Conservation (phyloP, 1,140 invertebrate species). For the Drosophila nikananu region DNA sequence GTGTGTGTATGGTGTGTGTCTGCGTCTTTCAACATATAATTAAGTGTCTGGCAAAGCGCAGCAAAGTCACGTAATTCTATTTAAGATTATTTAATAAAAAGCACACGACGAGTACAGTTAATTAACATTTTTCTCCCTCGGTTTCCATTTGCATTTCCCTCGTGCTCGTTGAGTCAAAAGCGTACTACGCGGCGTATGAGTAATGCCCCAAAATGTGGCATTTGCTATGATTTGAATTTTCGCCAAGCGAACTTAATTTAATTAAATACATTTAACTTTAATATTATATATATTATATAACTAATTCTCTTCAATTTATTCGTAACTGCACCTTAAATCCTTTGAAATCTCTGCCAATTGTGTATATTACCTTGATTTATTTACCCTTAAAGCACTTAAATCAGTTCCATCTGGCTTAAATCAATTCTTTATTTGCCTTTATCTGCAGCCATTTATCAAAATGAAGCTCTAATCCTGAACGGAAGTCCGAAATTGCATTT, state of each 20-base stretch:
- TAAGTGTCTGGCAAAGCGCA: constrained; percentile 63
- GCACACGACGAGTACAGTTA: constrained; percentile 61
- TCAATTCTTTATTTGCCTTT: constrained; percentile 3
- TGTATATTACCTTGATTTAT: background rate
- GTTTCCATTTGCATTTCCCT: constrained; percentile 41
- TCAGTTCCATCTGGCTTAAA: background rate
- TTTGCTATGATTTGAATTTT: constrained; percentile 8
- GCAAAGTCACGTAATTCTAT: constrained; percentile 76
- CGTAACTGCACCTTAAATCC: background rate
- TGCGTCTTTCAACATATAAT: constrained; percentile 50
- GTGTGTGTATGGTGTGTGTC: background rate
- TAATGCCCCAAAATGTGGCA: constrained; percentile 28
- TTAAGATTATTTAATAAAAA: constrained; percentile 76
- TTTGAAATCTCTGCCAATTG: background rate
- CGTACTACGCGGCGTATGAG: constrained; percentile 47
- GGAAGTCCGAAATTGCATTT: constrained; percentile 41
- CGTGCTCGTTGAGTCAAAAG: constrained; percentile 15
- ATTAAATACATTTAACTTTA: constrained; percentile 7
- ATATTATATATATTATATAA: background rate
- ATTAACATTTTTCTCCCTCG: constrained; percentile 59
- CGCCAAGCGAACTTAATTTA: background rate
- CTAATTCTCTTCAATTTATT: background rate
- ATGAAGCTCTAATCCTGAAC: constrained; percentile 29
- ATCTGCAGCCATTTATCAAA: constrained; percentile 21
- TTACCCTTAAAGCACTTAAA: background rate